These are phyloP conservation scores for Andrena hattorfiana DNA, from an alignment of 2,888 invertebrate species.

Conservation along the genomic window DNA sequence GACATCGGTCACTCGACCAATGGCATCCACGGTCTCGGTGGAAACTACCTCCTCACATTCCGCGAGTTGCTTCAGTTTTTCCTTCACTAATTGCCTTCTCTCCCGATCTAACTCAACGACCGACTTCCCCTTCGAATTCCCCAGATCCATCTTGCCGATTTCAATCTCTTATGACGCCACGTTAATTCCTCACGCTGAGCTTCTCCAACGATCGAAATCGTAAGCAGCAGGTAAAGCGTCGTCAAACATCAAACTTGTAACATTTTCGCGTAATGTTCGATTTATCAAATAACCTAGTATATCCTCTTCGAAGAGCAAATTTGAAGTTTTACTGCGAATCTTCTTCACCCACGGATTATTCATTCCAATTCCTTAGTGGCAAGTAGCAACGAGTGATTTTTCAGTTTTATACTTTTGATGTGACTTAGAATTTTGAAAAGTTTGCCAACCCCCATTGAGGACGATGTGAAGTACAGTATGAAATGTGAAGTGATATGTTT, in stretches of 20 bases:
- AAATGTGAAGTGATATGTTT: constrained; percentile 3
- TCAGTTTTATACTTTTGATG: neutral
- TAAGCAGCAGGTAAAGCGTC: neutral
- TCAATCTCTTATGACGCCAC: neutral
- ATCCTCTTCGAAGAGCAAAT: neutral
- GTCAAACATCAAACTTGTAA: neutral
- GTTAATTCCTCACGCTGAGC: neutral
- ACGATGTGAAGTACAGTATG: neutral
- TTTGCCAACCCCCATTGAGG: neutral
- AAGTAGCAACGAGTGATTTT: too few relatives aligned
- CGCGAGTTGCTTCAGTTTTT: constrained; percentile 68
- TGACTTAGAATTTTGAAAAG: constrained; percentile 36
- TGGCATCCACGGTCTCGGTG: constrained; percentile 66
- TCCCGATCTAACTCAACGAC: constrained; percentile 38
- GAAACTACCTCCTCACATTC: constrained; percentile 74
- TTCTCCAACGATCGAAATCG: neutral
- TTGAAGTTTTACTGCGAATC: neutral
- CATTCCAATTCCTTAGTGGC: neutral
- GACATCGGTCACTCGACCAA: constrained; percentile 66
- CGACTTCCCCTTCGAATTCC: constrained; percentile 1
- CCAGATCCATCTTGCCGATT: constrained; percentile 20
- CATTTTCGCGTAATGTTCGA: neutral
- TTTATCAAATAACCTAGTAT: constrained; percentile 1
- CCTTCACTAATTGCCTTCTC: constrained; percentile 30
- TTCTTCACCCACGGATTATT: neutral